Base-by-base conservation (phyloP, 92 coral and sea anemone species). In the Blastomussa wellsi region DNA sequence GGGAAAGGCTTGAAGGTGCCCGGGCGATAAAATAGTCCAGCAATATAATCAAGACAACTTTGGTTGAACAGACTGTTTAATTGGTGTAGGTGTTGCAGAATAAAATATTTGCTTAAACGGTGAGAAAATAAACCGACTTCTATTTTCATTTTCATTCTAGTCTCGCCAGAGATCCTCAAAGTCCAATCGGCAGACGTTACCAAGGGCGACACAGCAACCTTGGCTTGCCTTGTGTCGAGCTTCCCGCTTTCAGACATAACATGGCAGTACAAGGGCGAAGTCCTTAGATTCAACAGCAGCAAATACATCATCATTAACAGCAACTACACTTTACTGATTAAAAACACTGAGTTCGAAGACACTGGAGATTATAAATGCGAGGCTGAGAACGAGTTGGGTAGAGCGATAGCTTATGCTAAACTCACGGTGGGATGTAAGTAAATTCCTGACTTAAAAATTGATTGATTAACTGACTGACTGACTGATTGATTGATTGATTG, bases 241-340 rank as follows among this genome's bases (percentile, higher is more conserved):
- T 86, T 66, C 66, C 96, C 99, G 20, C 88, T 88, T 52, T 93
- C 98, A 0, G 94, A 91, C 79, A 84, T 92, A 67, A 92, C 99
- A 0, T 96, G 99, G 99, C 80, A 80, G 44, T 85, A 79, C 38
- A 69, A 91, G n/a, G 90, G 92, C 44, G 47, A 15, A 22, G 67
- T 60, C 17, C 62, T 94, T 24, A 29, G 24, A 22, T 66, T 53
- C 44, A 35, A 71, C 47, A 44, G 48, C 66, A 79, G 55, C 16
- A 44, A 74, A 22, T 83, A 59, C 69, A 19, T 52, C 20, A 17
- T 74, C 51, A 77, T 72, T 48, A 16, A 65, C 32, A 62, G 48
- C 22, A 85, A 85, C 62, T 89, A 66, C 78, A 84, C 88, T 37
- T 69, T 93, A 12, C 88, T 72, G 32, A 78, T 93, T 9, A 52